Evolutionary conservation across 2,113 vertebrate genomes (phyloP).

Genomic region (Gallinago media): DNA sequence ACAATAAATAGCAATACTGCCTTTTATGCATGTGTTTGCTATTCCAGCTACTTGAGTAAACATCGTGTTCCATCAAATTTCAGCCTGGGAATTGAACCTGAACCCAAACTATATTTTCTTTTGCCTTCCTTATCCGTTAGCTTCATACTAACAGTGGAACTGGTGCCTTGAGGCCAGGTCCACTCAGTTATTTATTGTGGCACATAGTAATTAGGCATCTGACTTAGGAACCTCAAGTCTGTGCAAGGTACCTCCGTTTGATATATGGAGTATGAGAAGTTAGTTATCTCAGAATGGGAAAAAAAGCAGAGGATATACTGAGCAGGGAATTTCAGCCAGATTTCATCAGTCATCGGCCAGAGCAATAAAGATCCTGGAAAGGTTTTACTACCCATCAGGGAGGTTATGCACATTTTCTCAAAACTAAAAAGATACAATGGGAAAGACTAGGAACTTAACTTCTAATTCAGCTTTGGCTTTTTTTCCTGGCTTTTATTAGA

Average conservation of each 20-base stretch:
- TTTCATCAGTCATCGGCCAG: neutral
- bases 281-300: neutral
- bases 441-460: neutral
- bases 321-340: neutral
- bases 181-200: neutral
- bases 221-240: neutral
- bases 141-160: accelerated
- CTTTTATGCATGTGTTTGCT: neutral
- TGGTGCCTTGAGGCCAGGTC: neutral
- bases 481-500: neutral
- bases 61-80: neutral
- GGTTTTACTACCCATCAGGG: neutral
- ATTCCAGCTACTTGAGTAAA: neutral
- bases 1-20: neutral
- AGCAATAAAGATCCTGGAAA: neutral
- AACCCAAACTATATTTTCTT: neutral
- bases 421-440: neutral
- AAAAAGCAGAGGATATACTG: neutral
- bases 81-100: neutral
- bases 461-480: neutral
- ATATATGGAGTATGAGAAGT: neutral
- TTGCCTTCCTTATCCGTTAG: neutral
- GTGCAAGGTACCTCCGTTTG: accelerated
- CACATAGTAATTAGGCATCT: neutral
- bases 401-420: neutral